phyloP scores from a whole-genome alignment of 1,140 invertebrate genomes.

The Phymorhynchus buccinoides region DNA sequence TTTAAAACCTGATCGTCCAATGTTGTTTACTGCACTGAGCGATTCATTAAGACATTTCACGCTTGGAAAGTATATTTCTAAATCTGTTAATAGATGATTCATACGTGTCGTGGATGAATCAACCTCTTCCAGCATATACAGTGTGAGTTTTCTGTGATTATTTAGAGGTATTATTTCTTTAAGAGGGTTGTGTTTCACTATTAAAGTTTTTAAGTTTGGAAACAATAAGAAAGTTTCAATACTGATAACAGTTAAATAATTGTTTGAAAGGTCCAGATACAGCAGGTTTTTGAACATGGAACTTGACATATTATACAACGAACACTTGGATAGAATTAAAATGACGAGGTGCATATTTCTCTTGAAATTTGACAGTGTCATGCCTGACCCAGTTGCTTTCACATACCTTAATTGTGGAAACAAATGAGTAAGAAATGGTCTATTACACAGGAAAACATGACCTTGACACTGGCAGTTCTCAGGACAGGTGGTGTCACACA shows the following conservation, averaged over 20 bases:
- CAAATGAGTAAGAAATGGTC: not conserved
- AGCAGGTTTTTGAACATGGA: not conserved
- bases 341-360: not conserved
- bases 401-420: not conserved
- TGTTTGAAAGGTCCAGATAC: constrained; percentile 33
- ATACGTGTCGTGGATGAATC: not conserved
- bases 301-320: not conserved
- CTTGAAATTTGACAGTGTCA: not conserved
- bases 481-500: constrained; percentile 41
- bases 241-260: not conserved
- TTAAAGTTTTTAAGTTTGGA: constrained; percentile 13
- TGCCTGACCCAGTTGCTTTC: not conserved
- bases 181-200: constrained; percentile 21
- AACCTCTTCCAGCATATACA: not conserved
- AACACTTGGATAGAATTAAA: not conserved
- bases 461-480: constrained; percentile 43
- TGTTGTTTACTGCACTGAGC: not conserved
- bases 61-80: constrained; percentile 21
- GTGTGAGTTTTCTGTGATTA: not conserved
- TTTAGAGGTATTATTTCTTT: not conserved
- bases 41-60: constrained; percentile 19
- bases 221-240: not conserved
- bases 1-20: not conserved
- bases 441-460: not conserved
- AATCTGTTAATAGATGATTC: not conserved